Conservation (phyloP, 2,888 invertebrate species). For the Lasioglossum vierecki region DNA sequence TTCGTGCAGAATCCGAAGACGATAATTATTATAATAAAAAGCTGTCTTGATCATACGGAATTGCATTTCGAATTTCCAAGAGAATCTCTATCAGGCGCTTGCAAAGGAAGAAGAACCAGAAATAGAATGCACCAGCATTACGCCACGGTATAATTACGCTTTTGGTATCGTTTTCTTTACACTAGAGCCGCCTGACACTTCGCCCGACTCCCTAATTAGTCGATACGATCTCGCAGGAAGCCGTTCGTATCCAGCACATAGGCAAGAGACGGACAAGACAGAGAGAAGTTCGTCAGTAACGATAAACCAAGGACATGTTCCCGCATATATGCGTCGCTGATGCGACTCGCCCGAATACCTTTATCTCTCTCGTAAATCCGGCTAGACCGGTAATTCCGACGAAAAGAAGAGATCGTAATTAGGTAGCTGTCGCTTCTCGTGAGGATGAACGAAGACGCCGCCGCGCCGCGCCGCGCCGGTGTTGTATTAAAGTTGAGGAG, state of each 20-base stretch:
- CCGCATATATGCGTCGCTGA: constrained; percentile 51
- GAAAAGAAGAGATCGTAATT: constrained; percentile 68
- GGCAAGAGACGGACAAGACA: constrained; percentile 13
- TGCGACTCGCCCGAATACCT: constrained; percentile 37
- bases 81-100: neutral
- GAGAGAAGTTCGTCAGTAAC: constrained; percentile 33
- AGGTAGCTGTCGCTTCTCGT: constrained; percentile 66
- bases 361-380: constrained; percentile 29
- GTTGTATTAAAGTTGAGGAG: constrained; percentile 66
- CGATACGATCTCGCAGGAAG: constrained; percentile 71
- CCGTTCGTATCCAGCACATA: constrained; percentile 45
- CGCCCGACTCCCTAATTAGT: constrained; percentile 66
- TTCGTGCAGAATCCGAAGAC: too few species aligned
- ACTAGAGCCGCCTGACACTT: constrained; percentile 54
- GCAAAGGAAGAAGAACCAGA: constrained; percentile 14
- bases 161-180: constrained; percentile 47
- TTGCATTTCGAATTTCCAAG: neutral
- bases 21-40: neutral
- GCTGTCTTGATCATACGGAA: neutral
- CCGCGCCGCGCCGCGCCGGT: constrained; percentile 24
- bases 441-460: constrained; percentile 54
- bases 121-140: constrained; percentile 45
- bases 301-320: constrained; percentile 64
- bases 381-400: constrained; percentile 56
- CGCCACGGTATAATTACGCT: constrained; percentile 24